Evolutionary conservation across 2,797 vertebrate genomes (phyloP).

Genomic region (Leucoraja ocellata): DNA sequence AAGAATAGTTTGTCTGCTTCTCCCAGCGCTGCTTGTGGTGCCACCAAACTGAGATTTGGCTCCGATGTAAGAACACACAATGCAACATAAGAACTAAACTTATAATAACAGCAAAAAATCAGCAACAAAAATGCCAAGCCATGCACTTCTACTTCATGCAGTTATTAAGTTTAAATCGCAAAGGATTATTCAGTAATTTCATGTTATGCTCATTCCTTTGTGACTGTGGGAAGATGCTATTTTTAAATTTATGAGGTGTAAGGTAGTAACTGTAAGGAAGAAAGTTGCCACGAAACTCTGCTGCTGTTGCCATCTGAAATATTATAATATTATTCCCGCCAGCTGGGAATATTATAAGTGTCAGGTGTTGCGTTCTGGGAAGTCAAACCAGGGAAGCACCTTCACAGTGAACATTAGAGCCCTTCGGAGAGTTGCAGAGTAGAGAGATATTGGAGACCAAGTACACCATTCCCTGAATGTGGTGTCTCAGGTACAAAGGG

Average conservation of each 20-base stretch:
- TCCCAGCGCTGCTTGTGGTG: background rate
- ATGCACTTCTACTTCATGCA: background rate
- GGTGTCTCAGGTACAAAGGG: no score
- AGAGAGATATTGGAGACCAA: no score
- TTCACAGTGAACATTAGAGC: no score
- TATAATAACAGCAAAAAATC: background rate
- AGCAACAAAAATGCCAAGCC: background rate
- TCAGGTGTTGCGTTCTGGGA: no score
- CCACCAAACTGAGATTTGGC: background rate
- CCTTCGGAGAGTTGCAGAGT: no score
- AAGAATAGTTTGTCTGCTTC: background rate
- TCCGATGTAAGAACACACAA: background rate
- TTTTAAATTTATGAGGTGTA: background rate
- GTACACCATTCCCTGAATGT: no score
- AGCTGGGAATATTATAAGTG: no score
- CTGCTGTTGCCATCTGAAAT: background rate
- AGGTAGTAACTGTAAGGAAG: background rate
- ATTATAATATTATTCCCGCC: no score
- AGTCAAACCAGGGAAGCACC: no score
- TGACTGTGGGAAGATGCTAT: background rate
- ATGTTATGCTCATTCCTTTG: background rate
- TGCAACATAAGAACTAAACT: background rate
- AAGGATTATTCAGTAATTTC: background rate
- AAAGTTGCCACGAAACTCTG: background rate
- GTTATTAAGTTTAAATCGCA: background rate